Conservation (phyloP, 2,113 vertebrate species). For the Sphaerodactylus townsendi region DNA sequence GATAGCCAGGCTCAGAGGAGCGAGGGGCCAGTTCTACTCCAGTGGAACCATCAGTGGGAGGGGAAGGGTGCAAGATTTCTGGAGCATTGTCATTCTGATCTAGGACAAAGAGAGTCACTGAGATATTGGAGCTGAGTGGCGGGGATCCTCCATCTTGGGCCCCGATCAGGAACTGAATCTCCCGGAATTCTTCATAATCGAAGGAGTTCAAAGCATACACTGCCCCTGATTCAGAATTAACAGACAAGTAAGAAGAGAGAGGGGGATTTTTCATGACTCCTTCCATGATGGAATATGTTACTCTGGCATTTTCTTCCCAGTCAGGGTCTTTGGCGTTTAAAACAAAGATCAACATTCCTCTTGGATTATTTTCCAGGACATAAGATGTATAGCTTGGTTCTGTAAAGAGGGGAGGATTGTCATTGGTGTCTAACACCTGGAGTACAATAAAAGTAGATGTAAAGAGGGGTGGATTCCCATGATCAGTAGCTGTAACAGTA, state of each 20-base stretch:
- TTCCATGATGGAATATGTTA: slow-evolving; percentile 63
- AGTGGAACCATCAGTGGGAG: background rate
- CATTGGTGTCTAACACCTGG: slow-evolving; percentile 63
- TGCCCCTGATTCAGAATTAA: slow-evolving; percentile 63
- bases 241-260: slow-evolving; percentile 57
- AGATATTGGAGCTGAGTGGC: slow-evolving; percentile 51
- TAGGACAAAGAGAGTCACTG: slow-evolving; percentile 54
- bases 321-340: slow-evolving; percentile 66
- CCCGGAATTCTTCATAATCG: slow-evolving; percentile 18
- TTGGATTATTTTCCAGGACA: slow-evolving; percentile 65
- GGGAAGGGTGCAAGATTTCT: slow-evolving; percentile 32
- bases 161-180: background rate
- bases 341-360: slow-evolving; percentile 59
- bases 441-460: slow-evolving; percentile 41
- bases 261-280: background rate
- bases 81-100: slow-evolving; percentile 69
- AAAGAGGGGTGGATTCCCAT: slow-evolving; percentile 66
- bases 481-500: slow-evolving; percentile 67
- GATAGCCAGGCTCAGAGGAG: slow-evolving; percentile 25
- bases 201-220: slow-evolving; percentile 63
- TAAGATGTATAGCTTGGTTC: slow-evolving; percentile 48
- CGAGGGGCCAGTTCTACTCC: slow-evolving; percentile 30
- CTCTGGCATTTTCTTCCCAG: slow-evolving; percentile 59
- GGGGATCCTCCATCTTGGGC: slow-evolving; percentile 58
- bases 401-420: slow-evolving; percentile 65